These are phyloP conservation scores for Napeogenes sylphis DNA, from an alignment of 2,888 invertebrate genomes.

Conservation along the genomic window DNA sequence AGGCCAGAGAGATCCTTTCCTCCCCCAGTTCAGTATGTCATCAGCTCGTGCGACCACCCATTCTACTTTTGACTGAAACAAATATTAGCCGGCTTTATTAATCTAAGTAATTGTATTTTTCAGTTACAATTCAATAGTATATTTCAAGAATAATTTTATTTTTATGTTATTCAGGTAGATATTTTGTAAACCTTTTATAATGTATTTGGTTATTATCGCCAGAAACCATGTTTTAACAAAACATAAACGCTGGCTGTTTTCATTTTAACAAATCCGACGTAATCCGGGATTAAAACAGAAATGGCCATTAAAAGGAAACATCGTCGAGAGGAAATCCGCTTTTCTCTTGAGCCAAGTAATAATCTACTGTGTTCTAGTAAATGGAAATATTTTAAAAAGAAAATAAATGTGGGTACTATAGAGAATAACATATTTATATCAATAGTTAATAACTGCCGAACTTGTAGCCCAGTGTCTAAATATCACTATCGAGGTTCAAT, in stretches of 20 bases:
- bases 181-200: too few relatives aligned
- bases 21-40: slow-evolving; percentile 95
- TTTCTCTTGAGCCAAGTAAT: too few relatives aligned
- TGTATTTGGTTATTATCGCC: background rate
- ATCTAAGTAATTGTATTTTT: background rate
- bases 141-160: too few relatives aligned
- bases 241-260: background rate
- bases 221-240: slow-evolving; percentile 8
- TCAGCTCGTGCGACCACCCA: slow-evolving; percentile 93
- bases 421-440: too few relatives aligned
- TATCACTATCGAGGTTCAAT: too few relatives aligned
- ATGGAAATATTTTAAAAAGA: too few relatives aligned
- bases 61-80: slow-evolving; percentile 78
- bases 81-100: background rate
- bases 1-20: slow-evolving; percentile 97
- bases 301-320: slow-evolving; percentile 12
- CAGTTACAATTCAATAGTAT: background rate
- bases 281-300: slow-evolving; percentile 16
- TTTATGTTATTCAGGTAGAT: too few relatives aligned
- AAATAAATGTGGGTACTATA: too few relatives aligned
- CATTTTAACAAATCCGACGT: slow-evolving; percentile 7
- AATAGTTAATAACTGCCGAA: too few relatives aligned
- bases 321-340: slow-evolving; percentile 7
- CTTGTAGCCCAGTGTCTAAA: too few relatives aligned
- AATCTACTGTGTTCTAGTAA: too few relatives aligned